A percentile compares a stretch with the other conserved stretches of the same genome.
Conservation (phyloP, 2,113 vertebrate species). For the Nerophis ophidion region DNA sequence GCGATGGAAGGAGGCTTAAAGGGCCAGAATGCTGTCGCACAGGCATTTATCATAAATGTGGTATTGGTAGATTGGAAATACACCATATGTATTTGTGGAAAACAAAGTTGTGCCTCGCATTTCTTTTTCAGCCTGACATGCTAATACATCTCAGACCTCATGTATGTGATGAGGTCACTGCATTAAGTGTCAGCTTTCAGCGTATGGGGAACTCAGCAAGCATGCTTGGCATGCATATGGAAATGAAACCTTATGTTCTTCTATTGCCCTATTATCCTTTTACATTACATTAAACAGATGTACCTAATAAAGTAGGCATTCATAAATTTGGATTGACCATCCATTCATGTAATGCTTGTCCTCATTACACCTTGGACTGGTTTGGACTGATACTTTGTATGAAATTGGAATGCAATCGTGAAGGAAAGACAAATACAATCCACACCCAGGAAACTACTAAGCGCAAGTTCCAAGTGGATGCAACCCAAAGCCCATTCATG, state of each 20-base stretch:
- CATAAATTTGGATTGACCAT: too few relatives aligned
- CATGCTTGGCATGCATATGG: conserved; percentile 27
- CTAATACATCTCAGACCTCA: conserved; percentile 31
- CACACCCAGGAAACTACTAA: neutral
- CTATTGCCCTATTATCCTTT: neutral
- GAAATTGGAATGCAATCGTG: too few relatives aligned
- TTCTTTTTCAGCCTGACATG: conserved; percentile 40
- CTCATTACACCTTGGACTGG: too few relatives aligned
- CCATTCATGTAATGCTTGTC: too few relatives aligned
- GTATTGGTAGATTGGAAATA: neutral
- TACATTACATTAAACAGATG: too few relatives aligned
- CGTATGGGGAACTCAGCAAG: conserved; percentile 42
- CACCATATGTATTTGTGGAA: conserved; percentile 7
- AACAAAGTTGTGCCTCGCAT: conserved; percentile 26
- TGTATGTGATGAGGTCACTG: conserved; percentile 46
- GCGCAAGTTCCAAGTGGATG: neutral
- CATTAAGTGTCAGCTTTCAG: conserved; percentile 36
- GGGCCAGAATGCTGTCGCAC: neutral
- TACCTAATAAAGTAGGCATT: too few relatives aligned
- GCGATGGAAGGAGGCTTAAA: conserved; percentile 2
- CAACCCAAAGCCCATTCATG: neutral
- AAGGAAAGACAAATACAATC: neutral
- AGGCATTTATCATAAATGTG: neutral
- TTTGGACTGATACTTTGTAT: too few relatives aligned
- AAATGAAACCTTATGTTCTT: conserved; percentile 8